A percentile compares a stretch with the other conserved stretches of the same genome.
These are phyloP conservation scores for Pseudocheirus occidentalis DNA, from an alignment of 2,797 vertebrate genomes.

Conservation along the genomic window DNA sequence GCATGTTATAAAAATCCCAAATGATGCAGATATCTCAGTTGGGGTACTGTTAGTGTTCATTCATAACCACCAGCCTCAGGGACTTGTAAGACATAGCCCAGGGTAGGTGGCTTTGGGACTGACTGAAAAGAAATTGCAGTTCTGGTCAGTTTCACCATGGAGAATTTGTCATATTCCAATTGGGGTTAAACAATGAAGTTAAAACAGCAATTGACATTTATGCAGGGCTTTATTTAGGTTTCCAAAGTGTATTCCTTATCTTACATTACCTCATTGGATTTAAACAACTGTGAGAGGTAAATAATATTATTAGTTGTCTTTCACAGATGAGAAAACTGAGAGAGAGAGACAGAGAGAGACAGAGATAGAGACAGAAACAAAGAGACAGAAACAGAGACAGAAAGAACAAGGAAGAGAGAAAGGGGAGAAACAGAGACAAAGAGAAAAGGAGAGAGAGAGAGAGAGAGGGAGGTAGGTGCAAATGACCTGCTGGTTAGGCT, in stretches of 20 bases:
- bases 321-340: neutral
- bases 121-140: neutral
- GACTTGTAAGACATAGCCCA: neutral
- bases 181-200: neutral
- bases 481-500: neutral
- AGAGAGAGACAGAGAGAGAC: no score
- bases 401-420: no score
- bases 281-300: neutral
- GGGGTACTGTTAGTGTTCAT: neutral
- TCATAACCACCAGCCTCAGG: neutral
- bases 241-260: neutral
- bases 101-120: neutral
- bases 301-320: neutral
- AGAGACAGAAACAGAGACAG: no score
- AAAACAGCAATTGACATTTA: neutral
- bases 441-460: no score
- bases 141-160: neutral
- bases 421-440: no score
- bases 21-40: neutral
- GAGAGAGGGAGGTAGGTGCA: neutral
- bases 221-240: neutral
- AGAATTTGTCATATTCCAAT: neutral
- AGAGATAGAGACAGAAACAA: no score
- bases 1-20: constrained; percentile 11
- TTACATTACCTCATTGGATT: neutral